Evolutionary conservation across 2,888 invertebrate genomes (phyloP).

Genomic region (Trachelus stipa): DNA sequence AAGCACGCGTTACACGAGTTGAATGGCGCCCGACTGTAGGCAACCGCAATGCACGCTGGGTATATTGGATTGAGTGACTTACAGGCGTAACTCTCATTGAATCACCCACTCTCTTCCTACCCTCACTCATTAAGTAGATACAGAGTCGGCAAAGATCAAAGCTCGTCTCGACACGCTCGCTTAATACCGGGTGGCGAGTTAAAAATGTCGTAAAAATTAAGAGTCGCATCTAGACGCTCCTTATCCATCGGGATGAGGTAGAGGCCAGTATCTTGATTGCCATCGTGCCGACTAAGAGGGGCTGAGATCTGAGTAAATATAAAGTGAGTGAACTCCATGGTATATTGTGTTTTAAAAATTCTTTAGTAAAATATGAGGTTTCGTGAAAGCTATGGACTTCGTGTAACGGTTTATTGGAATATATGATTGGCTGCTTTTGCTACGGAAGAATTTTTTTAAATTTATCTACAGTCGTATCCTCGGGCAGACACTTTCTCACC

Average conservation of each 20-base stretch:
- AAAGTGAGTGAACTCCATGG: neutral
- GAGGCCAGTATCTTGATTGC: neutral
- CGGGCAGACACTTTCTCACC: neutral
- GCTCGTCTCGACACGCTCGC: slow-evolving; percentile 55
- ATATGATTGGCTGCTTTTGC: neutral
- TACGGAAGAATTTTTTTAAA: neutral
- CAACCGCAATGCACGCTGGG: neutral
- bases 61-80: neutral
- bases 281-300: neutral
- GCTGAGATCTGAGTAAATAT: neutral
- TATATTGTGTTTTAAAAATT: neutral
- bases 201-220: slow-evolving; percentile 60
- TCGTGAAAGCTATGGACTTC: neutral
- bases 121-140: slow-evolving; percentile 56
- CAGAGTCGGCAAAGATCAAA: slow-evolving; percentile 61
- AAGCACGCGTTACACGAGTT: neutral
- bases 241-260: neutral
- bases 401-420: neutral
- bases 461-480: neutral
- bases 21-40: neutral
- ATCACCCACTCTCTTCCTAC: slow-evolving; percentile 21
- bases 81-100: slow-evolving; percentile 3
- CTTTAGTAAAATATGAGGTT: neutral
- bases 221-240: neutral
- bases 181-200: slow-evolving; percentile 64